phyloP scores from a whole-genome alignment of 2,888 invertebrate species.

The Hydriomena furcata region DNA sequence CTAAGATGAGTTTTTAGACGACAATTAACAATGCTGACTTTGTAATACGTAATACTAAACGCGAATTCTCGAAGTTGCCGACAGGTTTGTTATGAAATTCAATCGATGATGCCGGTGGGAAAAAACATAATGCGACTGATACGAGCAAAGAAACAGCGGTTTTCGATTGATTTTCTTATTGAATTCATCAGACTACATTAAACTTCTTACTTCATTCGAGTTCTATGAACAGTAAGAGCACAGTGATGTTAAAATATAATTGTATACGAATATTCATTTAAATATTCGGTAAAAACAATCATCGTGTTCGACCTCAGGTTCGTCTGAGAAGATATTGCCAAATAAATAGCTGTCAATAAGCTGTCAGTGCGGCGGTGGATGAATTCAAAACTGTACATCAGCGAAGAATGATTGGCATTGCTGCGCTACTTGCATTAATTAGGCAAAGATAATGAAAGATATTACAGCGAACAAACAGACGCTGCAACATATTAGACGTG shows the following conservation, averaged over 20 bases:
- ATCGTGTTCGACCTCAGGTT: not conserved
- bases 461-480: not conserved
- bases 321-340: conserved; percentile 62
- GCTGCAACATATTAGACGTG: no score
- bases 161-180: conserved; percentile 57
- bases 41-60: conserved; percentile 52
- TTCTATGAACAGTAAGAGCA: conserved; percentile 42
- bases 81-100: conserved; percentile 53
- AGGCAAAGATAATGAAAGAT: not conserved
- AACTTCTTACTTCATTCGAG: conserved; percentile 12
- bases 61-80: conserved; percentile 54
- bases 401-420: conserved; percentile 55
- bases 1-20: conserved; percentile 60
- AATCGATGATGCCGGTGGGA: conserved; percentile 32
- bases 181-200: conserved; percentile 26
- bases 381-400: conserved; percentile 61
- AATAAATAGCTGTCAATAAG: conserved; percentile 73
- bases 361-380: conserved; percentile 59
- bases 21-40: conserved; percentile 56
- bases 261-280: conserved; percentile 43
- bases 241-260: no score
- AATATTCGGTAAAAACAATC: conserved; percentile 61
- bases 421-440: conserved; percentile 65
- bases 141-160: conserved; percentile 44
- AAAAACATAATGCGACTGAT: conserved; percentile 42